phyloP scores from a whole-genome alignment of 2,113 vertebrate species.

The Rattus norvegicus region DNA sequence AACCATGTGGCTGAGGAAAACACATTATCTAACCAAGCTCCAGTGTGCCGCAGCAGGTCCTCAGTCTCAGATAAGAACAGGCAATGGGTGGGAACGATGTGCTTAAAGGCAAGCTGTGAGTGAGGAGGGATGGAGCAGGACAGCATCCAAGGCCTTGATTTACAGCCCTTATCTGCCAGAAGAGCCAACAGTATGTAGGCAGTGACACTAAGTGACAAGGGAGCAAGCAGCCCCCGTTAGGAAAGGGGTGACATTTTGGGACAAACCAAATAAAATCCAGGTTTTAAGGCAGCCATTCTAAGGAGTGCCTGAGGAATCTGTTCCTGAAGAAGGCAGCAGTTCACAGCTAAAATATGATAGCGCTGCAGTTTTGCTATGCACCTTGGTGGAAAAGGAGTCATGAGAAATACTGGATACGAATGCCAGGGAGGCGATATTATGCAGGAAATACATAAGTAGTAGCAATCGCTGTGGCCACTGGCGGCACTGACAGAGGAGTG shows the following conservation, averaged over 20 bases:
- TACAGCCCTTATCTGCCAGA: not conserved
- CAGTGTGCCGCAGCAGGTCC: conserved; percentile 16
- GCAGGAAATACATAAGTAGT: not conserved
- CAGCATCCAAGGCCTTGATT: not conserved
- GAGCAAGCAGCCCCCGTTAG: not conserved
- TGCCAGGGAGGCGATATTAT: not conserved
- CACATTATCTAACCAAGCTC: conserved; percentile 45
- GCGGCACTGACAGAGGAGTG: not conserved
- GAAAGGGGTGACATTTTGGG: not conserved
- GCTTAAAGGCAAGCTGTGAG: conserved; percentile 27
- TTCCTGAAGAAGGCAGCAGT: conserved; percentile 50
- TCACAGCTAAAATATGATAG: conserved; percentile 20
- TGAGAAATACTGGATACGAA: not conserved
- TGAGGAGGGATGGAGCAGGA: conserved; percentile 30
- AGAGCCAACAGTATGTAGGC: not conserved
- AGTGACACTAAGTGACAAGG: not conserved
- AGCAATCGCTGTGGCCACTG: not conserved
- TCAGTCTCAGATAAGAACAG: conserved; percentile 51
- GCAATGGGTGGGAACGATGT: conserved; percentile 37
- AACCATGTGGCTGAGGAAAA: conserved; percentile 38
- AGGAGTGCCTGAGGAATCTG: not conserved
- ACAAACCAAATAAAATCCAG: not conserved
- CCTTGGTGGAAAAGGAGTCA: not conserved
- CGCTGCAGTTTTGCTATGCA: not conserved
- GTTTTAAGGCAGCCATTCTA: not conserved